Base-by-base conservation (phyloP, 2,113 vertebrate genomes). In the Piprites chloris region DNA sequence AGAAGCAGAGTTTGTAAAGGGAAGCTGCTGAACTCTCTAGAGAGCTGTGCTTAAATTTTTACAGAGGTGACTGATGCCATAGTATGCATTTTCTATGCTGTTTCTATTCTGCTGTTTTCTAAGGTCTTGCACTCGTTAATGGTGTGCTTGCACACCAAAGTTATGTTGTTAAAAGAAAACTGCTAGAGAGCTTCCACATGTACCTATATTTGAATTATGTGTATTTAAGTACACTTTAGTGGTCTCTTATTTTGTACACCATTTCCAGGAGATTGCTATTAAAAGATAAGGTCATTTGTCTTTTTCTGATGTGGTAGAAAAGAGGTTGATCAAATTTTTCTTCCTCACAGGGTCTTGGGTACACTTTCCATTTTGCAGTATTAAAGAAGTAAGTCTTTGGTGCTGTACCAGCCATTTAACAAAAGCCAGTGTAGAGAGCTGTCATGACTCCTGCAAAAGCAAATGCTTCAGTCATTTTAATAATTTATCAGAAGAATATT, bases 401-500 rank as follows among this genome's bases (percentile, higher is more conserved):
- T 78, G 27, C 37, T 88, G 27, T 66, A 72, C 30, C 24, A 90
- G 39, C 47, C 24, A 39, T 52, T 81, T 8, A 17, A 50, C 42
- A 55, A 30, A 79, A 63, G 5, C 37, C 4, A 0, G 33, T 33
- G 49, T 44, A 86, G 79, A 63, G 68, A 86, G 69, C 89, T 96
- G 68, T 95, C 42, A 19, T 12, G 50, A 47, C 30, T 90, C 10
- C 37, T 74, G 32, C 44, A 80, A 50, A 28, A 59, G 63, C 18
- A 50, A 56, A 53, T 68, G 22, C 5, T 89, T 92, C 65, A 27
- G n/a, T 76, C 6, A 46, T 61, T 88, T 91, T 77, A 86, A 91
- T 88, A 90, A 94, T 90, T 81, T 71, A 81, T 92, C 52, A 84
- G 58, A 90, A 88, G 59, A 92, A 88, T 78, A 41, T 41, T 91